Evolutionary conservation across 1,140 invertebrate genomes (phyloP).

Genomic region (Physella acuta): DNA sequence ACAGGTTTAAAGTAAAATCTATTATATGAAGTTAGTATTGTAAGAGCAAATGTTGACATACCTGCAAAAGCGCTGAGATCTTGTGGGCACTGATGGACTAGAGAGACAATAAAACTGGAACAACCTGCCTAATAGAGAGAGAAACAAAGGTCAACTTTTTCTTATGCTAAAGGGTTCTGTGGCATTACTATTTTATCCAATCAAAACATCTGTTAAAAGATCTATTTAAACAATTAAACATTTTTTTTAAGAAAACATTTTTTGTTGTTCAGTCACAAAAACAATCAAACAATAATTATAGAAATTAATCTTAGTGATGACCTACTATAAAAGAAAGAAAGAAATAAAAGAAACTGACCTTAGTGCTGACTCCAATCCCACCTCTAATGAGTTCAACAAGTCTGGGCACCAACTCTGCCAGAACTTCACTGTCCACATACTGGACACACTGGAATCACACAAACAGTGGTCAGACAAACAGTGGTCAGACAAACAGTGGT

Average conservation of each 20-base stretch:
- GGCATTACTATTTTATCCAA: too few relatives aligned
- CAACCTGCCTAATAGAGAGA: conserved; percentile 68
- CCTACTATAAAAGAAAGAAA: not conserved
- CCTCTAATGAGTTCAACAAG: conserved; percentile 80
- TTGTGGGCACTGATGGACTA: conserved; percentile 67
- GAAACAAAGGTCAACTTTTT: too few relatives aligned
- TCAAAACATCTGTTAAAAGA: too few relatives aligned
- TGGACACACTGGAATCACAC: conserved; percentile 72
- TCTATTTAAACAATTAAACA: too few relatives aligned
- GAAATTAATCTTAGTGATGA: not conserved
- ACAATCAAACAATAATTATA: not conserved
- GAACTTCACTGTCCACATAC: conserved; percentile 74
- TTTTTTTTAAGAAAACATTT: too few relatives aligned
- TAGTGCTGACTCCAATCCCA: conserved; percentile 79
- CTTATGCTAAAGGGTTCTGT: too few relatives aligned
- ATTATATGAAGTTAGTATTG: too few relatives aligned
- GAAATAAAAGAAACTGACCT: conserved; percentile 59
- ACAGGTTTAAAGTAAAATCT: too few relatives aligned
- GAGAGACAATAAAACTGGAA: conserved; percentile 78
- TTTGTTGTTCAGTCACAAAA: conserved; percentile 3
- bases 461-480: too few relatives aligned
- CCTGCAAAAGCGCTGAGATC: conserved; percentile 70
- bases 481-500: too few relatives aligned
- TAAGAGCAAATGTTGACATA: too few relatives aligned
- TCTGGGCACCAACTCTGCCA: conserved; percentile 78